Percentiles rank a stretch among this genome's conserved stretches.
phyloP scores from a whole-genome alignment of 2,888 invertebrate species.

The Clunio marinus region DNA sequence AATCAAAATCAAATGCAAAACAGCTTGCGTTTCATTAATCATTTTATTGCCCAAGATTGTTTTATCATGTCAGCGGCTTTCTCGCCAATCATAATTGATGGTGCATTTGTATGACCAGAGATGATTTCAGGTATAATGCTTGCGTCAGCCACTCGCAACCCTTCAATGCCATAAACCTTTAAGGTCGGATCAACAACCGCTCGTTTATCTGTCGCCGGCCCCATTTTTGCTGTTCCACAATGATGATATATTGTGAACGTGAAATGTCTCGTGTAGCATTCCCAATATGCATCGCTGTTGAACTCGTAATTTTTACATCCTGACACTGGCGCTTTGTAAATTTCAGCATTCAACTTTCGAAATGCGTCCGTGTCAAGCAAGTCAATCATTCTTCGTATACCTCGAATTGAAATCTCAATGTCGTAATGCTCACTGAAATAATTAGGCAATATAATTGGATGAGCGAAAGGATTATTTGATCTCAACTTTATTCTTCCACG shows the following conservation, averaged over 20 bases:
- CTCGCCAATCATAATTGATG: constrained; percentile 57
- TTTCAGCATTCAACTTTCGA: constrained; percentile 53
- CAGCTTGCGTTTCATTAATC: too few relatives aligned
- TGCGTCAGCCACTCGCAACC: constrained; percentile 55
- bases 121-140: constrained; percentile 56
- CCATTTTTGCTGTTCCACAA: constrained; percentile 63
- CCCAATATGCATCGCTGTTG: constrained; percentile 60
- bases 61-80: constrained; percentile 58
- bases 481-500: constrained; percentile 63
- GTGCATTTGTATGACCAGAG: constrained; percentile 56
- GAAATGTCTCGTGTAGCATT: constrained; percentile 59
- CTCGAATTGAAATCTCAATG: constrained; percentile 58
- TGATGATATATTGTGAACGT: constrained; percentile 63
- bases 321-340: constrained; percentile 58
- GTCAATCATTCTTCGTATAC: constrained; percentile 56
- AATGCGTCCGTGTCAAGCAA: constrained; percentile 54
- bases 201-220: constrained; percentile 55
- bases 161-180: constrained; percentile 53
- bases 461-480: constrained; percentile 60
- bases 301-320: constrained; percentile 56
- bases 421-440: constrained; percentile 64
- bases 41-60: constrained; percentile 53
- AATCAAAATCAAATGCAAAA: too few relatives aligned
- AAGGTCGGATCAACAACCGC: constrained; percentile 63
- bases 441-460: constrained; percentile 65